phyloP scores from a whole-genome alignment of 2,797 vertebrate species.

The Pteropus rufus region DNA sequence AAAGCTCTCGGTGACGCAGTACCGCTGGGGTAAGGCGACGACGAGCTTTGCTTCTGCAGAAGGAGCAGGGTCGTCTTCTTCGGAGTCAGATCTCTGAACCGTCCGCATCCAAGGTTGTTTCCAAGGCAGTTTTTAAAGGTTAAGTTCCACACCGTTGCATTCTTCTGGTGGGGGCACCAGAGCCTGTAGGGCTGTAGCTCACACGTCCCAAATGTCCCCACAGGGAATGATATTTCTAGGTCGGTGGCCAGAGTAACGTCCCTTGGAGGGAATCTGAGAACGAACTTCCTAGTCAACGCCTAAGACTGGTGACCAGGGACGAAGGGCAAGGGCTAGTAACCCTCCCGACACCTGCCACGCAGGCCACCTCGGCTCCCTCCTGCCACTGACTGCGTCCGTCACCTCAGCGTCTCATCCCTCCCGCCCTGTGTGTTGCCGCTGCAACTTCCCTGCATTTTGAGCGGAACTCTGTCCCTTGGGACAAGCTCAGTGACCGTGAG shows the following conservation, averaged over 20 bases:
- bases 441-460: fast-evolving
- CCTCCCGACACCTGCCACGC: no score
- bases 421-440: fast-evolving
- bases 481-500: not conserved
- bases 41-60: not conserved
- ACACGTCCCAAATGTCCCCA: not conserved
- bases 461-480: not conserved
- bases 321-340: no score
- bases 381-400: not conserved
- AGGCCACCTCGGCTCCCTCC: no score
- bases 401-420: fast-evolving
- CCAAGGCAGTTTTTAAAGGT: not conserved
- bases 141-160: fast-evolving
- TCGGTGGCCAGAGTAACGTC: not conserved
- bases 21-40: fast-evolving
- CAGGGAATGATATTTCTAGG: not conserved
- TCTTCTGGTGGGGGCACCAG: not conserved
- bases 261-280: not conserved
- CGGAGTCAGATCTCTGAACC: not conserved
- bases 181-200: fast-evolving
- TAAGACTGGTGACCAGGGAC: no score
- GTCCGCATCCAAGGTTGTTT: not conserved
- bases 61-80: not conserved
- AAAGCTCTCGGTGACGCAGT: not conserved
- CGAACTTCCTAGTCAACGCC: no score